These are phyloP conservation scores for Pocillopora meandrina DNA, from an alignment of 92 coral and sea anemone genomes.

Conservation along the genomic window DNA sequence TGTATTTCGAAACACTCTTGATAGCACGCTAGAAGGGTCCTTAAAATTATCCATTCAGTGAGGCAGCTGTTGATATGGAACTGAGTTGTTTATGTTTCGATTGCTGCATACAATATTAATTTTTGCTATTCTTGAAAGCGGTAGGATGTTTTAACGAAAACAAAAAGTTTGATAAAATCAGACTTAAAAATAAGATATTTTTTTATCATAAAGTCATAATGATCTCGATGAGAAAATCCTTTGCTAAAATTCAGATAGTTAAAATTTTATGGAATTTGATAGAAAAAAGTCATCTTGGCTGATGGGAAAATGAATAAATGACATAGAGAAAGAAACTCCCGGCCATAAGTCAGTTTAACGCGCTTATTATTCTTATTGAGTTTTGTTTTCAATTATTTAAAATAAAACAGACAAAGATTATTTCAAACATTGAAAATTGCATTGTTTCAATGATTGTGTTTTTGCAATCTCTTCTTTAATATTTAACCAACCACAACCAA, in stretches of 20 bases:
- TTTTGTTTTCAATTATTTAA: slow-evolving; percentile 1
- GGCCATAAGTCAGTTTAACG: background rate
- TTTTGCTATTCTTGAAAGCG: no score
- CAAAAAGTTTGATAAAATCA: background rate
- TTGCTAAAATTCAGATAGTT: background rate
- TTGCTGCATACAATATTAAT: background rate
- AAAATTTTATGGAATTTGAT: background rate
- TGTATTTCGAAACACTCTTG: no score
- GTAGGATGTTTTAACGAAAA: background rate
- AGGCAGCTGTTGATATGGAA: background rate
- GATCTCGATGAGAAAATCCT: no score
- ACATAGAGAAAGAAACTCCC: background rate
- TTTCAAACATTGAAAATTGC: slow-evolving; percentile 6
- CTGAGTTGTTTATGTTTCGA: background rate
- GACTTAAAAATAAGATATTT: background rate
- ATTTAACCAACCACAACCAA: background rate
- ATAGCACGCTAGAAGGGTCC: no score
- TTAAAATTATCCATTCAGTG: no score
- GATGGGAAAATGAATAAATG: background rate
- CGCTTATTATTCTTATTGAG: background rate
- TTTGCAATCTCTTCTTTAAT: slow-evolving; percentile 4
- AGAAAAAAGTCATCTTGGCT: slow-evolving; percentile 2
- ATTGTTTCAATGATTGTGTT: slow-evolving; percentile 16
- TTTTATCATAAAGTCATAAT: no score
- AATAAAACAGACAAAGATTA: slow-evolving; percentile 1